Evolutionary conservation across 2,797 vertebrate species (phyloP).

Genomic region (Glyptemys insculpta): DNA sequence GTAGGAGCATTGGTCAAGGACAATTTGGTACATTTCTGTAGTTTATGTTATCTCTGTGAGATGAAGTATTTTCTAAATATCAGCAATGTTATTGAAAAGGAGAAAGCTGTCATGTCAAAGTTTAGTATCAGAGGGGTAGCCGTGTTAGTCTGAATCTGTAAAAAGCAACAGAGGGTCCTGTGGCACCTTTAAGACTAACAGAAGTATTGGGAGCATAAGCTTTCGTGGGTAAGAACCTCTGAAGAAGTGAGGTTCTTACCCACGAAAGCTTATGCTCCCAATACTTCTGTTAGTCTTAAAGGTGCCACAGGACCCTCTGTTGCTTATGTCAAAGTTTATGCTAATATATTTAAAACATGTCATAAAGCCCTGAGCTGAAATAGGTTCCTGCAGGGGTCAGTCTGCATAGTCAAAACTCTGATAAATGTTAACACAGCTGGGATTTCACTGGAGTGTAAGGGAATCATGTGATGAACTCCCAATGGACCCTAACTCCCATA

Average conservation of each 20-base stretch:
- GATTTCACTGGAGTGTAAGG: not conserved
- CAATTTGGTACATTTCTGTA: not conserved
- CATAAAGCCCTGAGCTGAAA: not conserved
- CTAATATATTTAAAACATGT: not conserved
- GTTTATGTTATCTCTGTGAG: not conserved
- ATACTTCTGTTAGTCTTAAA: too few relatives aligned
- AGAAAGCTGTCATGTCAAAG: not conserved
- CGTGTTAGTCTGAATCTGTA: too few relatives aligned
- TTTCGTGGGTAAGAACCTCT: too few relatives aligned
- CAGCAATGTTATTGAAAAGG: not conserved
- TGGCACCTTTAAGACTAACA: too few relatives aligned
- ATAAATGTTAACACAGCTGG: not conserved
- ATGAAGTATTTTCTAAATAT: not conserved
- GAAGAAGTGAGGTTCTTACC: too few relatives aligned
- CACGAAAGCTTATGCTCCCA: too few relatives aligned
- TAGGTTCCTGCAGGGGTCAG: too few relatives aligned
- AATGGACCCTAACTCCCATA: not conserved
- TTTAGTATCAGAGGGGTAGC: too few relatives aligned
- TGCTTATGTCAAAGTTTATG: not conserved
- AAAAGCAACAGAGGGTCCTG: too few relatives aligned
- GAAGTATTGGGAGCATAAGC: too few relatives aligned
- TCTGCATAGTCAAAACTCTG: not conserved
- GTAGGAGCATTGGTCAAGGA: not conserved
- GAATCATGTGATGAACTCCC: too few relatives aligned
- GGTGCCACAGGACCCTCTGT: too few relatives aligned